These are phyloP conservation scores for Pelochelys cantorii DNA, from an alignment of 2,797 vertebrate species.

Conservation along the genomic window DNA sequence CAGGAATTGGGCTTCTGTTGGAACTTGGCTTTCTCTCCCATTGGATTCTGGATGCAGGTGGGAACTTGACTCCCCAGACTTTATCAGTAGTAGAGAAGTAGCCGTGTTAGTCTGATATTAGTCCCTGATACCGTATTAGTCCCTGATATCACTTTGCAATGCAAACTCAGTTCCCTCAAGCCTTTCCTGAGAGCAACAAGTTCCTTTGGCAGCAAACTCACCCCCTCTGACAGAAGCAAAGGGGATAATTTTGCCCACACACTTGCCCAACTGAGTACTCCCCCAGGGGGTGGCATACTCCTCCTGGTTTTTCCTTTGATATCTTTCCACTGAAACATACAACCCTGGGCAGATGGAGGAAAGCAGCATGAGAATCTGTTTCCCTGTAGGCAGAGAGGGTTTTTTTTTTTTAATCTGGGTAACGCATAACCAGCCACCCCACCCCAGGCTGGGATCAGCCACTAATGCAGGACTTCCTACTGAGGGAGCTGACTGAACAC, in stretches of 20 bases:
- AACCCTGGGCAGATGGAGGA: background rate
- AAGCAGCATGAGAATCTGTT: background rate
- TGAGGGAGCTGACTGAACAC: background rate
- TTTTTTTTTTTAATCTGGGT: background rate
- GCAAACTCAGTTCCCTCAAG: background rate
- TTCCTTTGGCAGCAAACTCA: background rate
- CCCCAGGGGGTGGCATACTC: background rate
- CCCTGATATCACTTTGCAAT: background rate
- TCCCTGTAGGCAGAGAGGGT: background rate
- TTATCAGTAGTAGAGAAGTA: background rate
- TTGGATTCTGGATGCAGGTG: background rate
- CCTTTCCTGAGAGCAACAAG: slow-evolving; percentile 21
- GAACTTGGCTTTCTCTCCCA: background rate
- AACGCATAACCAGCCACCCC: background rate
- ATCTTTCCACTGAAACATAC: background rate
- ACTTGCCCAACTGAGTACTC: background rate
- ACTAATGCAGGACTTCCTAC: background rate
- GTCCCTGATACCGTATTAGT: background rate
- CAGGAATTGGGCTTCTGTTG: background rate
- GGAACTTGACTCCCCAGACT: background rate
- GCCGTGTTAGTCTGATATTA: too few species aligned
- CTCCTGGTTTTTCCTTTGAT: rapidly evolving
- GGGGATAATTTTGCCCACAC: background rate
- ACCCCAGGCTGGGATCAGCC: slow-evolving; percentile 2
- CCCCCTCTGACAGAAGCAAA: background rate